Evolutionary conservation across 2,113 vertebrate genomes (phyloP), one percentile per base, ranked within the genome.

Genomic region (Procapra przewalskii): DNA sequence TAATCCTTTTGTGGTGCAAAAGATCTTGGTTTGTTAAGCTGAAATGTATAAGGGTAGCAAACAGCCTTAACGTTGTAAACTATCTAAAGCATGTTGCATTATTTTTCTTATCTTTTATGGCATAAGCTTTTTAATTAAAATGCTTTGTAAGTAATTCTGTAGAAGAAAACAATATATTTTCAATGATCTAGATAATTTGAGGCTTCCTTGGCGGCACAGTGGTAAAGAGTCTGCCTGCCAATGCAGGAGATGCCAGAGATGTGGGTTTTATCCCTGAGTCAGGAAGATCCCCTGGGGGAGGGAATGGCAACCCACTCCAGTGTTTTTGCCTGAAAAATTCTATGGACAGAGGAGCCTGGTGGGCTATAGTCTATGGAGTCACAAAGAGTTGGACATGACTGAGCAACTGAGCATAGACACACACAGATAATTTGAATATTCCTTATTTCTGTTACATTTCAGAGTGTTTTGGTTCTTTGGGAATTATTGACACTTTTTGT

Each of bases 21-120:
- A 59, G 52, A 77, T 97, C 33, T 96, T 96, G 59, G 48, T 96
- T 98, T 93, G 79, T 95, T 94, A 96, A 67, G 43, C 90, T 75
- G 59, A 84, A 89, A 92, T 60, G 92, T 17, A n/a, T 92, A 91
- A 97, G 67, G 93, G 94, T 12, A 96, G 14, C 62, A 97, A 95
- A 31, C 23, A 75, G 40, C 0, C 54, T 90, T 81, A 40, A 14
- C n/a, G 25, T 67, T 54, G 16, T 81, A 36, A 80, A 89, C 50
- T 92, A 43, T 60, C 64, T 95, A 19, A 96, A 62, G n/a, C 96
- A 79, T 48, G 52, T 14, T 85, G 80, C 83, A 36, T 82, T 36
- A 3, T 92, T 97, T 91, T 48, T 25, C 75, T 97, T 79, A 83
- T 21, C 23, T 92, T 67, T 77, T 40, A 45, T 67, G 13, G 6